These are phyloP conservation scores for Dasypolia templi DNA, from an alignment of 2,888 invertebrate genomes.

Conservation along the genomic window DNA sequence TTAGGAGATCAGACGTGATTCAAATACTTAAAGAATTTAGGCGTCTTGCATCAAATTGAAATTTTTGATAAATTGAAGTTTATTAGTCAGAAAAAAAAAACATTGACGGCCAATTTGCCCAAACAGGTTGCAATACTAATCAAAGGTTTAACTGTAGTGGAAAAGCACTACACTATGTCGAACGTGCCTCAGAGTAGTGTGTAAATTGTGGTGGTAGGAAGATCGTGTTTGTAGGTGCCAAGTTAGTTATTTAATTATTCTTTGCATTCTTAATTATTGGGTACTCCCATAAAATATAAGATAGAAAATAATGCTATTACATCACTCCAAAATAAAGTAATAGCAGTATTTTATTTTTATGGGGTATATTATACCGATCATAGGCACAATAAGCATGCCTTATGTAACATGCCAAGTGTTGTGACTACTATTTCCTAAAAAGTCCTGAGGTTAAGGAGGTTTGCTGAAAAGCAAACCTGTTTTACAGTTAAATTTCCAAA, in stretches of 20 bases:
- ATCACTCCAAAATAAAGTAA: too few relatives aligned
- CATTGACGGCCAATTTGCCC: too few relatives aligned
- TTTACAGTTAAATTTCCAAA: neutral
- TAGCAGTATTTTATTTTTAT: neutral
- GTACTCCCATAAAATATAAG: too few relatives aligned
- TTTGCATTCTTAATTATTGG: neutral
- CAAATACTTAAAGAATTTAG: too few relatives aligned
- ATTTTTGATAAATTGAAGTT: too few relatives aligned
- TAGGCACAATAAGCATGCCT: neutral
- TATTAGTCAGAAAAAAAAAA: too few relatives aligned
- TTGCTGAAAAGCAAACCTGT: neutral
- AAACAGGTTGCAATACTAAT: too few relatives aligned
- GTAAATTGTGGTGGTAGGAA: conserved; percentile 24
- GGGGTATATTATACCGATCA: neutral
- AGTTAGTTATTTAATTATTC: neutral
- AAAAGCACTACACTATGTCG: too few relatives aligned
- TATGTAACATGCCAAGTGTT: neutral
- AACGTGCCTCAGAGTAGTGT: conserved; percentile 41
- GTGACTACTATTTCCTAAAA: neutral
- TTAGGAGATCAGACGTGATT: too few relatives aligned
- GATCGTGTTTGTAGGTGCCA: conserved; percentile 1
- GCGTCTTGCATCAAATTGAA: too few relatives aligned
- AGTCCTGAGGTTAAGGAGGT: rapidly evolving
- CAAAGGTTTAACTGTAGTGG: too few relatives aligned
- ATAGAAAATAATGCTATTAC: too few relatives aligned